phyloP scores from a whole-genome alignment of 1,140 invertebrate species.

The Bombus confusus region DNA sequence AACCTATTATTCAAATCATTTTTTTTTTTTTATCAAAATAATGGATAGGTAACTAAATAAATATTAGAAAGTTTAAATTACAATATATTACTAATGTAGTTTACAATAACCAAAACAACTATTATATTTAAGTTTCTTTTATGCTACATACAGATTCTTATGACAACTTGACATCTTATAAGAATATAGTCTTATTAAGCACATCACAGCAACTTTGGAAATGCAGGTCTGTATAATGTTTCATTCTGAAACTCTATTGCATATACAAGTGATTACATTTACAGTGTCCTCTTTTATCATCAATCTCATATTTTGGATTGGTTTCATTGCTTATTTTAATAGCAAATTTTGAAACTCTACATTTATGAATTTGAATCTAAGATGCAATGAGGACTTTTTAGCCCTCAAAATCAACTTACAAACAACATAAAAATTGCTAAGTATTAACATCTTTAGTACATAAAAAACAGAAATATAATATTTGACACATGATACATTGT shows the following conservation, averaged over 20 bases:
- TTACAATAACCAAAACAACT: slow-evolving; percentile 70
- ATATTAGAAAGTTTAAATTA: slow-evolving; percentile 57
- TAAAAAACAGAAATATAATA: slow-evolving; percentile 18
- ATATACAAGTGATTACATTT: slow-evolving; percentile 48
- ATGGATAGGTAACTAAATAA: slow-evolving; percentile 54
- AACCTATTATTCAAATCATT: slow-evolving; percentile 1
- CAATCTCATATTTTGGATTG: slow-evolving; percentile 19
- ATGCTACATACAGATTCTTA: slow-evolving; percentile 63
- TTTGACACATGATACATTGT: slow-evolving; percentile 12
- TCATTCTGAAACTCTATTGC: slow-evolving; percentile 64
- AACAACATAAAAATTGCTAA: slow-evolving; percentile 14
- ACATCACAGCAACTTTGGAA: slow-evolving; percentile 77
- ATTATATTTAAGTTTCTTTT: slow-evolving; percentile 62
- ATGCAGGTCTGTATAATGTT: slow-evolving; percentile 72
- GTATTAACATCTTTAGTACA: not conserved
- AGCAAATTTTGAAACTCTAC: slow-evolving; percentile 35
- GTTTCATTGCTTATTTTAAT: slow-evolving; percentile 33
- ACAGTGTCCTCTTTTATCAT: slow-evolving; percentile 8
- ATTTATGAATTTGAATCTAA: slow-evolving; percentile 24
- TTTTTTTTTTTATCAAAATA: slow-evolving; percentile 5
- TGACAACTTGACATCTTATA: slow-evolving; percentile 64
- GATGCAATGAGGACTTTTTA: slow-evolving; percentile 14
- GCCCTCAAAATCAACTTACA: slow-evolving; percentile 16
- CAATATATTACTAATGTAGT: slow-evolving; percentile 71
- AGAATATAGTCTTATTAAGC: slow-evolving; percentile 76